Base-by-base conservation (phyloP, 2,797 vertebrate genomes). In the Microhierax caerulescens region DNA sequence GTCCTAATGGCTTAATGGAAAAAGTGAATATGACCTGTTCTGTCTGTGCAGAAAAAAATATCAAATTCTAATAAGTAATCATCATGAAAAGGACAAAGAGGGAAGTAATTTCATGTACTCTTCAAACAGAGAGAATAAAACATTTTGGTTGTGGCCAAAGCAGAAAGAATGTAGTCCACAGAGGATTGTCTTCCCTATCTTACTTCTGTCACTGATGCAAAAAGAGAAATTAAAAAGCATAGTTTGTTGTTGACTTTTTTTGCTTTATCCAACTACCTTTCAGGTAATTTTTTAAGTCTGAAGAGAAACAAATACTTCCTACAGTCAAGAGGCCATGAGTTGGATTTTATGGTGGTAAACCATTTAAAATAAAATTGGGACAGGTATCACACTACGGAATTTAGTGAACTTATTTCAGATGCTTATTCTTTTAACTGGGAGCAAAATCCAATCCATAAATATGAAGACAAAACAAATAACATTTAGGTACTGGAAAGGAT, bases 371-470 rank as follows among this genome's bases (percentile, higher is more conserved):
- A n/a, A 90, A 45, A 48, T 82, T 60, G 82, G 90, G 78, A 37
- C 74, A 70, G 59, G 54, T 90, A 65, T 76, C 83, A 69, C 80
- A 73, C 61, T 91, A 24, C 54, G 65, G 39, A 93, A 93, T 95
- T 95, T 86, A 90, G 80, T 20, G 48, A 47, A 85, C 51, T 85
- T 88, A 37, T 91, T 95, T 93, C 80, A 93, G 39, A 79, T 76
- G 36, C 43, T 75, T 3, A 18, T 85, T 30, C 24, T 51, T 79
- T n/a, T 86, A 78, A 84, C 20, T 56, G 37, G 37, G 36, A 90
- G 32, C 32, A 81, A 94, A 86, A 88, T 94, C 61, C 47, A 64
- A 7, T 57, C 34, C 1, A 0, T 61, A 53, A 72, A 7, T 75
- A n/a, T 64, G 69, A 93, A 86, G 63, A 47, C 51, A 72, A 84